Evolutionary conservation across 2,888 invertebrate genomes (phyloP).

Genomic region (Girardia tigrina): DNA sequence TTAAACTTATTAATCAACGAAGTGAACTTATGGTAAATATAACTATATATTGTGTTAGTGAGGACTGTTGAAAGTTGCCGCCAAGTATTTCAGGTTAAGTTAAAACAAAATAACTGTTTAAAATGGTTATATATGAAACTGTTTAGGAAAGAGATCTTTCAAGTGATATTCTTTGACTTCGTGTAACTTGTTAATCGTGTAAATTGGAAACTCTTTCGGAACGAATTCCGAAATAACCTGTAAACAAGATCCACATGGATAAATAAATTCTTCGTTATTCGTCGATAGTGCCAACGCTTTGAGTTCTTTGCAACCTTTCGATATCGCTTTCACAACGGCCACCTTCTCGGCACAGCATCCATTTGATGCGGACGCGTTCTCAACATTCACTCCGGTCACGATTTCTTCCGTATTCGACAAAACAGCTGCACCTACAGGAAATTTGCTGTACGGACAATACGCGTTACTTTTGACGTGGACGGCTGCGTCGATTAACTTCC

Average conservation of each 20-base stretch:
- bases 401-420: conserved; percentile 26
- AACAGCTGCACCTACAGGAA: background rate
- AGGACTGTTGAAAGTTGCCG: too few relatives aligned
- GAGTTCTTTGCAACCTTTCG: conserved; percentile 26
- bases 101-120: too few relatives aligned
- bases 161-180: conserved; percentile 15
- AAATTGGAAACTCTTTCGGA: conserved; percentile 15
- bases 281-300: conserved; percentile 28
- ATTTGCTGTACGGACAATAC: conserved; percentile 14
- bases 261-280: conserved; percentile 53
- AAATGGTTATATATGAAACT: conserved; percentile 4
- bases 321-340: conserved; percentile 19
- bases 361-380: background rate
- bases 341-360: conserved; percentile 26
- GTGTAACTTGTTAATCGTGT: background rate
- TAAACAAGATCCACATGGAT: conserved; percentile 31
- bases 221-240: conserved; percentile 29
- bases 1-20: too few relatives aligned
- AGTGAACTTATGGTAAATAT: too few relatives aligned
- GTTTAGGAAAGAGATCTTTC: background rate
- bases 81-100: too few relatives aligned
- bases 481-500: conserved; percentile 14
- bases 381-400: conserved; percentile 27
- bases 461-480: conserved; percentile 12
- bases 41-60: too few relatives aligned